Conservation (phyloP, 1,140 invertebrate genomes). For the Drosophila santomea region DNA sequence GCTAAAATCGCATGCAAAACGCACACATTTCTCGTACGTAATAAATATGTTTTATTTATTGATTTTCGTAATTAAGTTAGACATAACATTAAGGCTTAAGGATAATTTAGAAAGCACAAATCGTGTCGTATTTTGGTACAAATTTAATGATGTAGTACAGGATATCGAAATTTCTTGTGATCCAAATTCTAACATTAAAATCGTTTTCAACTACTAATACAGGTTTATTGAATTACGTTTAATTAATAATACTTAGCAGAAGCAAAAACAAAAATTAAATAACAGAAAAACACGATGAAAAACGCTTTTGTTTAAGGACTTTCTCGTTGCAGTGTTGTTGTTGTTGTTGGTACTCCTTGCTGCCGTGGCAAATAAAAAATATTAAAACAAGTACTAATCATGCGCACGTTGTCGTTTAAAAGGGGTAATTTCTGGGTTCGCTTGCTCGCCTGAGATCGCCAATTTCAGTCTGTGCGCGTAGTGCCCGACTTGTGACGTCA, state of each 20-base stretch:
- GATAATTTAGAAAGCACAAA: constrained; percentile 62
- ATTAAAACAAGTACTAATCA: constrained; percentile 3
- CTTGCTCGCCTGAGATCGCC: constrained; percentile 71
- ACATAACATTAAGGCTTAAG: constrained; percentile 57
- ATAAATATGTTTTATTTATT: constrained; percentile 80
- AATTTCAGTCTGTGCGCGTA: constrained; percentile 79
- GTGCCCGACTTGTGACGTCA: constrained; percentile 77
- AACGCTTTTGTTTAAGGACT: constrained; percentile 64
- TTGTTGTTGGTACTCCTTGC: constrained; percentile 7
- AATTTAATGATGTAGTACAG: constrained; percentile 33
- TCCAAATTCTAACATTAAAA: constrained; percentile 46
- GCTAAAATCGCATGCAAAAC: constrained; percentile 19
- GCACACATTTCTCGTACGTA: constrained; percentile 28
- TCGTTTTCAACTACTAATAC: constrained; percentile 69
- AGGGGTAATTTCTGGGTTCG: constrained; percentile 25
- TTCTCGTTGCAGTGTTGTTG: constrained; percentile 46
- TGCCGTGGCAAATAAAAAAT: constrained; percentile 1
- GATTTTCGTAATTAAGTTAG: constrained; percentile 71
- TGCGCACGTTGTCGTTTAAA: constrained; percentile 53
- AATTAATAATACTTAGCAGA: constrained; percentile 76
- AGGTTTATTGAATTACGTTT: constrained; percentile 56
- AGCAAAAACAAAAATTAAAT: constrained; percentile 73
- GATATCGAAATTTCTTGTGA: constrained; percentile 29
- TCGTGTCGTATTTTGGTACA: constrained; percentile 61
- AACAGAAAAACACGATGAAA: constrained; percentile 67